Base-by-base conservation (phyloP, 1,140 invertebrate genomes). In the Hyphantria cunea region DNA sequence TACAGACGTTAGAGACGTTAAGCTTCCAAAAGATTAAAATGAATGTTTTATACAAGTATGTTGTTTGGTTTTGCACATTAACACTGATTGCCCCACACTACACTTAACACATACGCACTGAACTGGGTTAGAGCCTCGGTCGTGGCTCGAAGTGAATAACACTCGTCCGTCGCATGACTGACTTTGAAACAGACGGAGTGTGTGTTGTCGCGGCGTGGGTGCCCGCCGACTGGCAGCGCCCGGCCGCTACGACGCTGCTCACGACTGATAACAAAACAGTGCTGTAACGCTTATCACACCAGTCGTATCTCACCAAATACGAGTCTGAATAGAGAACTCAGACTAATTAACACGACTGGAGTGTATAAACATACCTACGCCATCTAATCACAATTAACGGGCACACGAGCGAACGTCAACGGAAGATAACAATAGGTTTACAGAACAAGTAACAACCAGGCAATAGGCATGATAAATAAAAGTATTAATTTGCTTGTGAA, bases 11-110 rank as follows among this genome's bases (percentile, higher is more conserved):
- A 62, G 44, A 48, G 53, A 70, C 76, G 69, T 68, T 83, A 84
- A 81, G 78, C 55, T 79, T 80, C 66, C 78, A 79, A 74, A 39
- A 76, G 74, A 80, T 76, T 80, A 82, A 82, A 81, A 64, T 63
- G 45, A 73, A 71, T 64, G 62, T 71, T 78, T 73, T 80, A 64
- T 75, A 76, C 54, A 63, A 70, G 39, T 47, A 48, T 61, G 61
- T 77, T 47, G 74, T 86, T 86, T 74, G 15, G 65, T 67, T 44
- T 79, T 48, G 41, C 56, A 59, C 42, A 12, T 45, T 10, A 47
- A 44, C 54, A 54, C 49, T 51, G 47, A 25, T 64, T 68, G 12
- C 33, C 78, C 76, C 68, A 15, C 42, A 15, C 15, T 54, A 66
- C 74, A 70, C 65, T 53, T 10, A 37, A 64, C 67, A 44, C 52